These are phyloP conservation scores for Philereme transversata DNA, from an alignment of 2,888 invertebrate species.

Conservation along the genomic window DNA sequence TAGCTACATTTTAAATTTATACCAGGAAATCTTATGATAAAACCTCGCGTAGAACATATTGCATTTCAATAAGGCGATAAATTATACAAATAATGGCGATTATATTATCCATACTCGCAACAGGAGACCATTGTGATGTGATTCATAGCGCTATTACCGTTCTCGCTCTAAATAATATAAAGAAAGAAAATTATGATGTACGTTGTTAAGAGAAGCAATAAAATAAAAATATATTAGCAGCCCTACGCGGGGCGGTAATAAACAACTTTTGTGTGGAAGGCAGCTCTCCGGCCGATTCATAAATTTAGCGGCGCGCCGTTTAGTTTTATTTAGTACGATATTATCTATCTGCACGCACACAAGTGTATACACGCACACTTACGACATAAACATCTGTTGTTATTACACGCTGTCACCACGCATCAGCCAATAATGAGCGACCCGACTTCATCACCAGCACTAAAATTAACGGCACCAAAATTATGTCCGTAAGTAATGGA, in stretches of 20 bases:
- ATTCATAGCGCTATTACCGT: constrained; percentile 69
- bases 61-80: constrained; percentile 51
- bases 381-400: constrained; percentile 43
- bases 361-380: constrained; percentile 39
- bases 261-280: constrained; percentile 82
- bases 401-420: constrained; percentile 30
- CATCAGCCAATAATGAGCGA: constrained; percentile 33
- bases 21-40: constrained; percentile 12
- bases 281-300: constrained; percentile 77
- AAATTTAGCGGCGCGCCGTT: constrained; percentile 78
- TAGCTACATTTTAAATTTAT: constrained; percentile 1
- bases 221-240: constrained; percentile 70
- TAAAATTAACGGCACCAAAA: constrained; percentile 19
- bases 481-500: constrained; percentile 7
- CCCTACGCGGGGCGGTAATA: constrained; percentile 71
- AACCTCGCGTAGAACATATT: constrained; percentile 28
- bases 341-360: constrained; percentile 71
- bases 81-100: constrained; percentile 67
- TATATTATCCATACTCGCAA: constrained; percentile 64
- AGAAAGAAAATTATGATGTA: constrained; percentile 71
- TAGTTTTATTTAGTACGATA: constrained; percentile 74
- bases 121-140: constrained; percentile 67
- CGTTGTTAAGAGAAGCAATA: constrained; percentile 56
- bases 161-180: constrained; percentile 67
- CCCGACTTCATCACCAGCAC: constrained; percentile 5